These are phyloP conservation scores for Masticophis lateralis DNA, from an alignment of 2,797 vertebrate species.

Conservation along the genomic window DNA sequence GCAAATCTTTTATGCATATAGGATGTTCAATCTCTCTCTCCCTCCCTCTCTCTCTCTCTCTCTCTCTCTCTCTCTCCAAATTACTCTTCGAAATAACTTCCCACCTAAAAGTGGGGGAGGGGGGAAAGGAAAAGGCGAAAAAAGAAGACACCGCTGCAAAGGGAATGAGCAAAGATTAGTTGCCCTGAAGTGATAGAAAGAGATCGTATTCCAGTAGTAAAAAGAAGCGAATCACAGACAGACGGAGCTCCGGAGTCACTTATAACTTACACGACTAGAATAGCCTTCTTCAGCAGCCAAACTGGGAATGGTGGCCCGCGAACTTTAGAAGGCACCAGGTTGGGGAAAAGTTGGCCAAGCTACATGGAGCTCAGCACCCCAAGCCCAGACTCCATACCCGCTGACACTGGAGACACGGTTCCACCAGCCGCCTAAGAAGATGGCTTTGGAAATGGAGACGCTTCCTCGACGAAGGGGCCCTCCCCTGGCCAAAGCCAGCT, in stretches of 20 bases:
- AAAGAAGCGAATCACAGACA: not conserved
- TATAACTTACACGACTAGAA: not conserved
- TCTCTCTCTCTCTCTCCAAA: not conserved
- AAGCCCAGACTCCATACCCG: not conserved
- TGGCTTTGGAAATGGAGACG: not conserved
- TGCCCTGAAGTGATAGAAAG: not conserved
- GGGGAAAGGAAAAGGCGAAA: not conserved
- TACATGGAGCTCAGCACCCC: not conserved
- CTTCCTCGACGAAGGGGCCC: not conserved
- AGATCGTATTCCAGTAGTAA: not conserved
- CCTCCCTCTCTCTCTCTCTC: fast-evolving
- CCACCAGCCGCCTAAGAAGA: not conserved
- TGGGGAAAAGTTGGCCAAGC: not conserved
- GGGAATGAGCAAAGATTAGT: not conserved
- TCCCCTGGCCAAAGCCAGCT: not conserved
- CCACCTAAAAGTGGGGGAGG: not conserved
- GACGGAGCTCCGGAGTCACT: not conserved
- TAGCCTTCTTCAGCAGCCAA: not conserved
- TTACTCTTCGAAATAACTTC: not conserved
- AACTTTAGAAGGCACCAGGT: not conserved
- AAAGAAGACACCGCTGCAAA: too few relatives aligned
- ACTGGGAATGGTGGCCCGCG: not conserved
- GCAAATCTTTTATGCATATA: not conserved
- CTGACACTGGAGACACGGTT: not conserved
- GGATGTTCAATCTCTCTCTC: too few relatives aligned